Percentiles rank a stretch among this genome's conserved stretches.
These are phyloP conservation scores for Lithosia quadra DNA, from an alignment of 2,888 invertebrate species.

Conservation along the genomic window DNA sequence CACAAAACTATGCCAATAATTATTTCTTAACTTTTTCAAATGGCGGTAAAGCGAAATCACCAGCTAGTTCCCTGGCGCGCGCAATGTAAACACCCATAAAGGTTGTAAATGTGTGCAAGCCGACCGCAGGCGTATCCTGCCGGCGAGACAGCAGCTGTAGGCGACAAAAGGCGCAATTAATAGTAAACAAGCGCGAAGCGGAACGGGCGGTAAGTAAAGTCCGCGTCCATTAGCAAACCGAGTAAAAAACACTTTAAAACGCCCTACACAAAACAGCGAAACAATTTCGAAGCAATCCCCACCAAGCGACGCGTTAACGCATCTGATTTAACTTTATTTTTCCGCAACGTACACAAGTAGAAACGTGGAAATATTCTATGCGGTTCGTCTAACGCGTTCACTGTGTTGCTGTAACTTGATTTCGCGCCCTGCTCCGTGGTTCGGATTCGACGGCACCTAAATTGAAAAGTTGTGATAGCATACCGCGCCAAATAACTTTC, in stretches of 20 bases:
- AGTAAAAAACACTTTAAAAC: slow-evolving; percentile 65
- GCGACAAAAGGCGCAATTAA: slow-evolving; percentile 83
- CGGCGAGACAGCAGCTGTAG: slow-evolving; percentile 67
- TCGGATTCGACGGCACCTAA: slow-evolving; percentile 33
- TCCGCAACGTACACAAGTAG: slow-evolving; percentile 58
- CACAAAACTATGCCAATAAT: neutral
- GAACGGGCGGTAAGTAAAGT: slow-evolving; percentile 71
- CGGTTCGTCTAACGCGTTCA: slow-evolving; percentile 46
- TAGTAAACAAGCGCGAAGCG: slow-evolving; percentile 75
- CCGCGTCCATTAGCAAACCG: slow-evolving; percentile 73
- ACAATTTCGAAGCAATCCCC: slow-evolving; percentile 74
- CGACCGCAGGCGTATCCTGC: slow-evolving; percentile 54
- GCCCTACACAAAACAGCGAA: slow-evolving; percentile 69
- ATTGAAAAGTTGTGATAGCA: slow-evolving; percentile 42
- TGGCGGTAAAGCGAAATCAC: slow-evolving; percentile 43
- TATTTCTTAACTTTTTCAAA: slow-evolving; percentile 41
- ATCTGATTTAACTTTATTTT: slow-evolving; percentile 77
- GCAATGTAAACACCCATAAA: slow-evolving; percentile 58
- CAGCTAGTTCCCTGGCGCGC: slow-evolving; percentile 44
- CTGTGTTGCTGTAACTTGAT: slow-evolving; percentile 49
- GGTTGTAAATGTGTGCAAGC: slow-evolving; percentile 54
- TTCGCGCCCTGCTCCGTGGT: slow-evolving; percentile 35
- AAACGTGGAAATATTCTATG: slow-evolving; percentile 49
- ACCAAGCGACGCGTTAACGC: slow-evolving; percentile 72
- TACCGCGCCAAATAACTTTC: slow-evolving; percentile 22